Evolutionary conservation across 2,113 vertebrate species (phyloP).

Genomic region (Pedetes capensis): DNA sequence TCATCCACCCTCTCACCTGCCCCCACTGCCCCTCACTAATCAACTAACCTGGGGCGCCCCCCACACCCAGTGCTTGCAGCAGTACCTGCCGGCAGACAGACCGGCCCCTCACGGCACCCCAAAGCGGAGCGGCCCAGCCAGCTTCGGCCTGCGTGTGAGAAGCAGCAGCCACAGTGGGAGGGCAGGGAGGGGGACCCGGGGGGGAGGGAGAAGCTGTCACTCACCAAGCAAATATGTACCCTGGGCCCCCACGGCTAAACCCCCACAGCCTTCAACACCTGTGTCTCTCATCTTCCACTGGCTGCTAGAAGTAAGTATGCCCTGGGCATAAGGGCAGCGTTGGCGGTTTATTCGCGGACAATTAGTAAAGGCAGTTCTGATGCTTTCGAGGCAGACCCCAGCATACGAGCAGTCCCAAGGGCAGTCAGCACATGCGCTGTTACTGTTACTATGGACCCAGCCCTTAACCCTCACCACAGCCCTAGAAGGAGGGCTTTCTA

Average conservation of each 20-base stretch:
- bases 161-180: not conserved
- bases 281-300: accelerated
- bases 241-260: not conserved
- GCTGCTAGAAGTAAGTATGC: not conserved
- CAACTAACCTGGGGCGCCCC: too few relatives aligned
- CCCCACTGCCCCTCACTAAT: not conserved
- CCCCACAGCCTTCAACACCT: not conserved
- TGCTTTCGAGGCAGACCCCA: not conserved
- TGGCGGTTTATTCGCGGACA: not conserved
- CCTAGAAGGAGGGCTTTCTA: not conserved
- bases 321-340: not conserved
- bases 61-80: too few relatives aligned
- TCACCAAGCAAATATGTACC: not conserved
- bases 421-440: not conserved
- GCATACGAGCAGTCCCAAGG: accelerated
- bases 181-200: accelerated
- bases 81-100: not conserved
- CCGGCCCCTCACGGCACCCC: not conserved
- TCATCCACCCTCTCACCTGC: not conserved
- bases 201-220: not conserved
- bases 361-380: not conserved
- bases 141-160: accelerated
- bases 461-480: not conserved
- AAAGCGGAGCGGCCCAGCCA: not conserved
- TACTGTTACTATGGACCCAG: accelerated